Conservation (phyloP, 2,888 invertebrate species). For the Pantelozetes paolii region DNA sequence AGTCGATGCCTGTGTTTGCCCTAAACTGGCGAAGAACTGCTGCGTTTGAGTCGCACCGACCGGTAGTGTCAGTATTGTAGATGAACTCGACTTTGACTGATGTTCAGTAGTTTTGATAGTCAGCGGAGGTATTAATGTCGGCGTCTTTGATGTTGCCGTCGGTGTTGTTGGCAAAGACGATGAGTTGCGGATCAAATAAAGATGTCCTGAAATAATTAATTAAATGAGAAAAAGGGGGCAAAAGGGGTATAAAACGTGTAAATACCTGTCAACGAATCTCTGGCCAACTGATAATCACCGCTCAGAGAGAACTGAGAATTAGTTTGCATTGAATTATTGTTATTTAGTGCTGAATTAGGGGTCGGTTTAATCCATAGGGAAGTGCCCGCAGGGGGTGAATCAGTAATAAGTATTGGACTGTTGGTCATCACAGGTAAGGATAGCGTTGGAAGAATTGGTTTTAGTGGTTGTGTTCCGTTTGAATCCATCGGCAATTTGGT, state of each 20-base stretch:
- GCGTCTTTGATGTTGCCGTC: conserved; percentile 23
- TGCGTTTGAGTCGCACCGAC: conserved; percentile 14
- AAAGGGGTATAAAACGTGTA: too few relatives aligned
- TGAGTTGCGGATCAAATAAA: conserved; percentile 23
- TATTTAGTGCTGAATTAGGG: conserved; percentile 1
- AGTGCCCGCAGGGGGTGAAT: conserved; percentile 29
- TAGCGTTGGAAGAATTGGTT: conserved; percentile 32
- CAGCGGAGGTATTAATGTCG: conserved; percentile 17
- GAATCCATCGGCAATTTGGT: conserved; percentile 23
- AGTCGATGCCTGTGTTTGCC: conserved; percentile 16
- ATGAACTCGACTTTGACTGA: conserved; percentile 20
- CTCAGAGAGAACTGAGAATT: conserved; percentile 51
- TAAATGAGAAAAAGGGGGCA: too few relatives aligned
- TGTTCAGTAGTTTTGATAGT: conserved; percentile 19
- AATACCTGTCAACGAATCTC: conserved; percentile 74
- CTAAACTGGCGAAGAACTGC: conserved; percentile 31
- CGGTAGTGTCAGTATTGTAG: conserved; percentile 15
- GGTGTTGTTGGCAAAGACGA: conserved; percentile 28
- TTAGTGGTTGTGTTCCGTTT: conserved; percentile 16
- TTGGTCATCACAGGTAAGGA: conserved; percentile 24
- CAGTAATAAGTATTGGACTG: conserved; percentile 31
- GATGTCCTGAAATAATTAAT: conserved; percentile 27
- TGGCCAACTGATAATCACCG: conserved; percentile 76
- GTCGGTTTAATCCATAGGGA: conserved; percentile 31
- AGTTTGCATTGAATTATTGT: conserved; percentile 12